A percentile compares a stretch with the other conserved stretches of the same genome.
These are phyloP conservation scores for Clarias fuscus DNA, from an alignment of 2,797 vertebrate genomes.

Conservation along the genomic window DNA sequence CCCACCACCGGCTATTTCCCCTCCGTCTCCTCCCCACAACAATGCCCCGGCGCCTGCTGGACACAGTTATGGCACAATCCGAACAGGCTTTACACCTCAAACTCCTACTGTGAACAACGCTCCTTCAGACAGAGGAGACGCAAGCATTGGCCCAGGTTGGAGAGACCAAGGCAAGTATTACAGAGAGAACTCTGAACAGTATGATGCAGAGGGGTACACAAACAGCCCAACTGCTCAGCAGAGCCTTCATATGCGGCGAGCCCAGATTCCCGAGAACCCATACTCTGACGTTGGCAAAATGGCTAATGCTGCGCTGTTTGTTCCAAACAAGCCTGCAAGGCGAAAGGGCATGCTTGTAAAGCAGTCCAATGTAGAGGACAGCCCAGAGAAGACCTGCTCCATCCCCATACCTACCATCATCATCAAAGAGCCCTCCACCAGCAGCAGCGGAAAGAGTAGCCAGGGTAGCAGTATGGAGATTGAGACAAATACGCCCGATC, in stretches of 20 bases:
- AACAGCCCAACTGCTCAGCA: slow-evolving; percentile 71
- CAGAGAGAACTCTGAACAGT: slow-evolving; percentile 80
- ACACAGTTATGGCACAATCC: slow-evolving; percentile 81
- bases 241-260: slow-evolving; percentile 79
- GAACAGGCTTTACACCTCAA: slow-evolving; percentile 75
- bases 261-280: slow-evolving; percentile 84
- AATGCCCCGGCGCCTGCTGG: slow-evolving; percentile 79
- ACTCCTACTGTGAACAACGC: slow-evolving; percentile 71
- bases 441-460: slow-evolving; percentile 91
- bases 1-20: slow-evolving; percentile 85
- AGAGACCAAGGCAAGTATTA: slow-evolving; percentile 80
- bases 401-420: slow-evolving; percentile 90
- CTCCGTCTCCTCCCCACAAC: slow-evolving; percentile 85
- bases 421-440: slow-evolving; percentile 91
- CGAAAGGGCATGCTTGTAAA: slow-evolving; percentile 89
- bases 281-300: slow-evolving; percentile 80
- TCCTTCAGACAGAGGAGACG: slow-evolving; percentile 69
- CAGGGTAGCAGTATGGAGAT: slow-evolving; percentile 91
- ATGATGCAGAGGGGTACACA: slow-evolving; percentile 67
- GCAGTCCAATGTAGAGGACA: slow-evolving; percentile 87
- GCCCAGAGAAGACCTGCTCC: slow-evolving; percentile 86
- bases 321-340: slow-evolving; percentile 82
- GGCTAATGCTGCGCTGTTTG: slow-evolving; percentile 79
- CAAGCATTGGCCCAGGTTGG: slow-evolving; percentile 70
- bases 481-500: slow-evolving; percentile 79